Conservation (phyloP, 2,888 invertebrate genomes). For the Aricia artaxerxes region DNA sequence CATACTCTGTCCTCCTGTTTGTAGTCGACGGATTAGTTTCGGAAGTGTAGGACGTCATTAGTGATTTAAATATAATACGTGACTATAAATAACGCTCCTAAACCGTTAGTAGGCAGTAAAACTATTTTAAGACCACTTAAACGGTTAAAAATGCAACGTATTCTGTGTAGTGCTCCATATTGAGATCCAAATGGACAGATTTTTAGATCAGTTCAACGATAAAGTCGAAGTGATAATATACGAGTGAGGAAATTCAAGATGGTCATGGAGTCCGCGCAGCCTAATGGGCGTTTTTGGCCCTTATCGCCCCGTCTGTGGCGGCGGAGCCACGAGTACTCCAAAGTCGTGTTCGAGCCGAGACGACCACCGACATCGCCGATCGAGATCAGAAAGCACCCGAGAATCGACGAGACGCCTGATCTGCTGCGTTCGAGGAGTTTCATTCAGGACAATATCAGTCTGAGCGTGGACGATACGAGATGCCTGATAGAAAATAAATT, state of each 20-base stretch:
- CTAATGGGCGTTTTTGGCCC: constrained; percentile 71
- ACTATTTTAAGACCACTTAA: constrained; percentile 6
- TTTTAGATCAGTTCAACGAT: constrained; percentile 49
- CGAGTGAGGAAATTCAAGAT: constrained; percentile 51
- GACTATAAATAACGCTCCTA: constrained; percentile 27
- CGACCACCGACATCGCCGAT: constrained; percentile 66
- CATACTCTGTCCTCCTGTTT: constrained; percentile 51
- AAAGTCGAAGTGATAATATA: constrained; percentile 50
- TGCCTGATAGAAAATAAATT: constrained; percentile 51
- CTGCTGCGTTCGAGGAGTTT: constrained; percentile 61
- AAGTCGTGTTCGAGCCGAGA: constrained; percentile 73
- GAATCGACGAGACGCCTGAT: constrained; percentile 61
- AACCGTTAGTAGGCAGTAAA: constrained; percentile 5
- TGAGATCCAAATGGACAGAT: neutral
- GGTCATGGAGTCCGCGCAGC: constrained; percentile 74
- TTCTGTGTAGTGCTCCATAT: constrained; percentile 12
- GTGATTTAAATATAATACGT: constrained; percentile 22
- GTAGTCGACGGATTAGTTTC: constrained; percentile 53
- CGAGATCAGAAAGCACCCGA: constrained; percentile 55
- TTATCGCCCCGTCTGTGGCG: constrained; percentile 73
- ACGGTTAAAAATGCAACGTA: constrained; percentile 13
- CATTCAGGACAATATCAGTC: constrained; percentile 59
- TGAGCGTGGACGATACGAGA: constrained; percentile 57
- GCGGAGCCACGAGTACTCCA: constrained; percentile 72
- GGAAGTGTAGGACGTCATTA: constrained; percentile 51